Percentiles rank a stretch among this genome's conserved stretches.
These are phyloP conservation scores for Nothoprocta pentlandii DNA, from an alignment of 2,113 vertebrate species.

Conservation along the genomic window DNA sequence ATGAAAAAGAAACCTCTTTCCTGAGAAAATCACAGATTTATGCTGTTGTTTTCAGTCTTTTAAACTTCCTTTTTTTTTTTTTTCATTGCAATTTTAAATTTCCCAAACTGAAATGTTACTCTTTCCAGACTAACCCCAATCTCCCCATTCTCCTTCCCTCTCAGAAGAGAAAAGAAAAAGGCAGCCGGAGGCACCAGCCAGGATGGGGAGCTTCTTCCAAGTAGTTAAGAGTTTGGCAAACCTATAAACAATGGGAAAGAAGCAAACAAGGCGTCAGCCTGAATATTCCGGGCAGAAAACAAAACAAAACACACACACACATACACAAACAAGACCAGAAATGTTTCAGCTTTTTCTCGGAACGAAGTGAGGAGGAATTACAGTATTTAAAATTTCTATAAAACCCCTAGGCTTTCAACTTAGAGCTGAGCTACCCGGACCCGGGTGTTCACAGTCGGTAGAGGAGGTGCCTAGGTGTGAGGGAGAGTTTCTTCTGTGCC, in stretches of 20 bases:
- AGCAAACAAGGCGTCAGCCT: conserved; percentile 9
- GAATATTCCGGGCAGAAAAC: conserved; percentile 3
- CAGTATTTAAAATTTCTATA: background rate
- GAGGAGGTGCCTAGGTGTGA: background rate
- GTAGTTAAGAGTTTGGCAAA: conserved; percentile 33
- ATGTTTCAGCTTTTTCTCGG: background rate
- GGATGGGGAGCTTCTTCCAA: conserved; percentile 28
- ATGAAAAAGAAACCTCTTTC: background rate
- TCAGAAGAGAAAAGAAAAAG: background rate
- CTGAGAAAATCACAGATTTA: conserved; percentile 9
- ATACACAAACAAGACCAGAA: background rate
- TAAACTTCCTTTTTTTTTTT: background rate
- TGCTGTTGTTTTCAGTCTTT: conserved; percentile 8
- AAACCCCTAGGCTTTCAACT: background rate
- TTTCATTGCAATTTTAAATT: background rate
- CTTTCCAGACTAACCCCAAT: background rate
- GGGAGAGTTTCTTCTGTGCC: background rate
- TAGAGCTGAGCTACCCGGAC: background rate
- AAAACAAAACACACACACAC: background rate
- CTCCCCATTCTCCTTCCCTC: background rate
- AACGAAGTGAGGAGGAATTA: background rate
- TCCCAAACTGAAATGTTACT: background rate
- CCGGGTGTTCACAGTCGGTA: background rate
- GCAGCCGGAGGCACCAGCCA: conserved; percentile 8
- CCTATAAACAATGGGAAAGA: conserved; percentile 27